phyloP scores from a whole-genome alignment of 1,140 invertebrate species.

The Coelopa frigida region DNA sequence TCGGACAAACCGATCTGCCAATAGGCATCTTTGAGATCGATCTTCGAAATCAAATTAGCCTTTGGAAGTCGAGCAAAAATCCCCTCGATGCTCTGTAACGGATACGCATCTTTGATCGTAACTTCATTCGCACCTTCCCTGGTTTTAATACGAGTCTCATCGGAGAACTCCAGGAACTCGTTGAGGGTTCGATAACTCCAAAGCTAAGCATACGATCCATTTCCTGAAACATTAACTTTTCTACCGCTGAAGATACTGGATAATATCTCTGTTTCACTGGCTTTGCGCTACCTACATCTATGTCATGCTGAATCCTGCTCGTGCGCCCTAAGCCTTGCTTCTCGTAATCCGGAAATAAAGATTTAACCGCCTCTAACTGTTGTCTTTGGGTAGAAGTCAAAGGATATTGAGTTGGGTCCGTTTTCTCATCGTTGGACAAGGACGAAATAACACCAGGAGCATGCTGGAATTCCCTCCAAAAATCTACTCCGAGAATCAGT shows the following conservation, averaged over 20 bases:
- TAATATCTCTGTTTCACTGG: constrained; percentile 17
- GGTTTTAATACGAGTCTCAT: constrained; percentile 27
- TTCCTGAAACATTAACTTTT: constrained; percentile 20
- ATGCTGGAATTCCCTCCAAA: no score
- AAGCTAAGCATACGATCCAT: constrained; percentile 18
- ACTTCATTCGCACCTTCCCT: constrained; percentile 22
- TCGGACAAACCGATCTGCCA: constrained; percentile 34
- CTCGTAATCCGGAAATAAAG: constrained; percentile 7
- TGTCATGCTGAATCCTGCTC: constrained; percentile 9
- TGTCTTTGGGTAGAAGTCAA: no score
- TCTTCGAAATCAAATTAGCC: constrained; percentile 18
- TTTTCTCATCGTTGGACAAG: no score
- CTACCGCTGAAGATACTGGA: constrained; percentile 16
- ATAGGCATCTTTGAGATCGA: constrained; percentile 35
- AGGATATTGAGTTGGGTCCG: no score
- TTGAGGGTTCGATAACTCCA: constrained; percentile 16
- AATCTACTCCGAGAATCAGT: no score
- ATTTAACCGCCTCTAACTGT: background rate
- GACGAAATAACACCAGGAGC: no score
- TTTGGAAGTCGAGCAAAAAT: constrained; percentile 19
- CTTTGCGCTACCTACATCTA: constrained; percentile 18
- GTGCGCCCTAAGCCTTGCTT: constrained; percentile 8
- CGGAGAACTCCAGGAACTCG: constrained; percentile 12
- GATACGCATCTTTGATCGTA: constrained; percentile 13
- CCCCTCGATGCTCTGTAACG: constrained; percentile 20